Percentiles rank a stretch among this genome's conserved stretches.
Conservation (phyloP, 2,113 vertebrate species). For the Percopsis transmontana region DNA sequence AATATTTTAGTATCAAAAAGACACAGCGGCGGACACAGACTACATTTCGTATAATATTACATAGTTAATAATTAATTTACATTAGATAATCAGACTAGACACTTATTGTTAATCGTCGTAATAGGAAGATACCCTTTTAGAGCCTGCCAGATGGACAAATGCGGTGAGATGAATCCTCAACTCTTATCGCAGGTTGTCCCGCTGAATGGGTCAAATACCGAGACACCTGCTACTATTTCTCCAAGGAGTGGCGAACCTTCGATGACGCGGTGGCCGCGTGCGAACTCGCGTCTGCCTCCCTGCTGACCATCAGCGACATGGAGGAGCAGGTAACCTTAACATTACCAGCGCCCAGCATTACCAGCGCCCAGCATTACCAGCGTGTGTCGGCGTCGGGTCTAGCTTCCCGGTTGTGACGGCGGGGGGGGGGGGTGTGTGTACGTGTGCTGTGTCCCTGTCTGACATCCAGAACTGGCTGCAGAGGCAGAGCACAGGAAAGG, state of each 20-base stretch:
- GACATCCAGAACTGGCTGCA: slow-evolving; percentile 88
- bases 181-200: slow-evolving; percentile 81
- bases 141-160: no score
- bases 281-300: slow-evolving; percentile 75
- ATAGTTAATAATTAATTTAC: no score
- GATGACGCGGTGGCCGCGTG: slow-evolving; percentile 85
- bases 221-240: slow-evolving; percentile 92
- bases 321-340: slow-evolving; percentile 85
- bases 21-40: no score
- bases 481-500: slow-evolving; percentile 81
- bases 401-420: background rate
- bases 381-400: no score
- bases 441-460: slow-evolving; percentile 26
- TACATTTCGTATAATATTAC: no score
- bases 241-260: slow-evolving; percentile 82
- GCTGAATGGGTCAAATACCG: slow-evolving; percentile 85
- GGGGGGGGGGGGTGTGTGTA: background rate
- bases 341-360: background rate
- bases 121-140: no score
- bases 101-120: no score
- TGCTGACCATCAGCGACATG: slow-evolving; percentile 86
- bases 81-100: no score
- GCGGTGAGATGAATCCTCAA: background rate
- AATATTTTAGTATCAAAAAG: no score
- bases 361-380: no score